Evolutionary conservation across 1,140 invertebrate species (phyloP).

Genomic region (Pomacea maculata): DNA sequence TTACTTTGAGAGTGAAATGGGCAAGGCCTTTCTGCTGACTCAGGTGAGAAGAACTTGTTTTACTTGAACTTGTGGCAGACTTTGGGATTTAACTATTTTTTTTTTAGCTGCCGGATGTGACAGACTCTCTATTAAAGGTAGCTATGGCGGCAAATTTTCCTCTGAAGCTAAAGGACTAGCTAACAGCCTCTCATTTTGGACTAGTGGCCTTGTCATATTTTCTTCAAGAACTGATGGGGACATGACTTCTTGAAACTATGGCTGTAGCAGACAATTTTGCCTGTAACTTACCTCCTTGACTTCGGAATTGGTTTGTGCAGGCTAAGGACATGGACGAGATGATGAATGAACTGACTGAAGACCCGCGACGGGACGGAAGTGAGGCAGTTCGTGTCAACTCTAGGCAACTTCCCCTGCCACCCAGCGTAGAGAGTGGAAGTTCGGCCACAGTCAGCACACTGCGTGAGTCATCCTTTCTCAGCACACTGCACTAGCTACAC

Average conservation of each 20-base stretch:
- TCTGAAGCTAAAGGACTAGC: too few relatives aligned
- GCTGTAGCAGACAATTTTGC: too few relatives aligned
- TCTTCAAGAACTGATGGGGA: too few relatives aligned
- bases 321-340: slow-evolving; percentile 55
- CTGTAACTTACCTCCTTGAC: too few relatives aligned
- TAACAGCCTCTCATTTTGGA: too few relatives aligned
- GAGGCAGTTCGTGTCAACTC: slow-evolving; percentile 42
- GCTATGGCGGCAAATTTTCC: too few relatives aligned
- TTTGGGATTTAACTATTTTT: not conserved
- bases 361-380: slow-evolving; percentile 47
- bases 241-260: too few relatives aligned
- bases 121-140: too few relatives aligned
- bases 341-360: slow-evolving; percentile 49
- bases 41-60: slow-evolving; percentile 35
- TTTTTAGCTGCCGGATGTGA: too few relatives aligned
- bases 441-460: not conserved
- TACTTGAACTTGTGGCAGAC: not conserved
- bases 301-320: slow-evolving; percentile 18
- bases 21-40: slow-evolving; percentile 58
- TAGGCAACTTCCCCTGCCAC: slow-evolving; percentile 17
- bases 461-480: not conserved
- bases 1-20: slow-evolving; percentile 64
- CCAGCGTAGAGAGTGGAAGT: not conserved
- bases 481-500: too few relatives aligned
- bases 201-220: too few relatives aligned